Conservation (phyloP, 2,888 invertebrate genomes). For the Meloe dianella region DNA sequence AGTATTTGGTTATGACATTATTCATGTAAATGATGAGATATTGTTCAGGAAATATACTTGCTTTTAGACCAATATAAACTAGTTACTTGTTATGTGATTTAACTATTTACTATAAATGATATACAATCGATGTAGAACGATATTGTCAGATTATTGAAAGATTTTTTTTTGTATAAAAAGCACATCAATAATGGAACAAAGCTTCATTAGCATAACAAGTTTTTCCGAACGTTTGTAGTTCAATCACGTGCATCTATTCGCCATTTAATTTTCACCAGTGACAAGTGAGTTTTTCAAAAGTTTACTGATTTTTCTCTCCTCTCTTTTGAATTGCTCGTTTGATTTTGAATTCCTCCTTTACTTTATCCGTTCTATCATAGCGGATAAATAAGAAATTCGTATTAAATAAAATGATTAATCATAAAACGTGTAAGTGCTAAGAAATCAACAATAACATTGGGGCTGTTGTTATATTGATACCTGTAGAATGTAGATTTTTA, state of each 20-base stretch:
- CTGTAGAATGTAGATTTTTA: neutral
- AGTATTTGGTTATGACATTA: neutral
- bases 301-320: constrained; percentile 24
- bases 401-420: neutral
- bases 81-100: constrained; percentile 4
- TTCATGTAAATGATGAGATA: constrained; percentile 5
- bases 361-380: neutral
- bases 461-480: neutral
- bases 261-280: constrained; percentile 29
- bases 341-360: neutral
- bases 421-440: neutral
- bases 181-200: neutral
- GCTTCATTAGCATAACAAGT: constrained; percentile 11
- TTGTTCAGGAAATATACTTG: constrained; percentile 9
- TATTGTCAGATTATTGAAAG: constrained; percentile 8
- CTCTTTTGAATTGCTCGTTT: constrained; percentile 3
- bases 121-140: neutral
- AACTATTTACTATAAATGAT: neutral
- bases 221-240: constrained; percentile 21
- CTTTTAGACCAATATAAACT: neutral
- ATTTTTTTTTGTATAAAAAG: neutral
- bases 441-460: constrained; percentile 1
- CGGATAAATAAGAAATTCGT: neutral
- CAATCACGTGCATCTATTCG: constrained; percentile 26
- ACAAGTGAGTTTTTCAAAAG: constrained; percentile 29